These are phyloP conservation scores for Chelonia mydas DNA, from an alignment of 2,797 vertebrate species.

Conservation along the genomic window DNA sequence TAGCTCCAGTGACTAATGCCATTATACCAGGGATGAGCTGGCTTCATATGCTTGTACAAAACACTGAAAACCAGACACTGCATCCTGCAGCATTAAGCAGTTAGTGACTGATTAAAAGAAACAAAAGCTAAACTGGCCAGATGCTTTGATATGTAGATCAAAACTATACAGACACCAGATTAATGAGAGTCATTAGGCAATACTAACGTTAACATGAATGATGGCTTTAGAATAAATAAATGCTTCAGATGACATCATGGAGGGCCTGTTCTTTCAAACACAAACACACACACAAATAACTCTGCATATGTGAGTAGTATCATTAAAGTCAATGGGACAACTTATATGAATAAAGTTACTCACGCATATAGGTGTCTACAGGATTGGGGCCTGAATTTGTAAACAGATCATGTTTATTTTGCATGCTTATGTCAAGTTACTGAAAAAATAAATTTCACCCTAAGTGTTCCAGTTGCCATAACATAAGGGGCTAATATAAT, in stretches of 20 bases:
- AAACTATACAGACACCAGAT: conserved; percentile 23
- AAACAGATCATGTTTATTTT: not conserved
- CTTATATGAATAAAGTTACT: fast-evolving
- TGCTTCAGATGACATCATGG: conserved; percentile 7
- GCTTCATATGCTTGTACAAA: not conserved
- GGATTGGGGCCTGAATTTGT: not conserved
- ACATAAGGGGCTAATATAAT: not conserved
- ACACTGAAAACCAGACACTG: conserved; percentile 10
- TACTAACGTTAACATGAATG: conserved; percentile 8
- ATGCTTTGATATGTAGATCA: conserved; percentile 35
- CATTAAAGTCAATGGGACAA: not conserved
- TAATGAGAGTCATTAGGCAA: conserved; percentile 31
- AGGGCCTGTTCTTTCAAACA: not conserved
- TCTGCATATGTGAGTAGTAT: not conserved
- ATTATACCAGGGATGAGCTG: not conserved
- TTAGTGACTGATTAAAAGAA: conserved; percentile 20
- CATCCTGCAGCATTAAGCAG: not conserved
- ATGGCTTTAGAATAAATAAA: conserved; percentile 18
- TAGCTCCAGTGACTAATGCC: not conserved
- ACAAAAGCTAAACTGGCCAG: not conserved
- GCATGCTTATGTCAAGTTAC: not conserved
- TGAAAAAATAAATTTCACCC: not conserved
- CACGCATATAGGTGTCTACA: not conserved
- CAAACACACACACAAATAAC: not conserved
- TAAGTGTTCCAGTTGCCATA: not conserved